Base-by-base conservation (phyloP, 1,140 invertebrate species). In the Pseudomyrmex dendroicus region DNA sequence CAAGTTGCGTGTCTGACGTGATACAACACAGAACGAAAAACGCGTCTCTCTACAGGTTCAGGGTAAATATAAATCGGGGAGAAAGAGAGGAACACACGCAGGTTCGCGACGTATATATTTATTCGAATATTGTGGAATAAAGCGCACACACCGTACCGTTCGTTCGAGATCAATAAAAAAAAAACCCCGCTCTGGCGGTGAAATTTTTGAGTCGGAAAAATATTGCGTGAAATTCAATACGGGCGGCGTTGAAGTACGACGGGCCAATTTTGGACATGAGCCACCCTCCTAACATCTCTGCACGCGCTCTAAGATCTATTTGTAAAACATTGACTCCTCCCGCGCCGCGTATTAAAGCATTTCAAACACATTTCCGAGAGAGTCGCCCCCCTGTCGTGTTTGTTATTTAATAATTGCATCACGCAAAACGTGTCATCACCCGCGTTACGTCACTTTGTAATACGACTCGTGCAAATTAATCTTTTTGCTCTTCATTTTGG, bases 241-340 rank as follows among this genome's bases (percentile, higher is more conserved):
- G 91, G 89, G 86, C 84, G 86, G 91, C 86, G 91, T 93, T 35
- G 91, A 94, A 92, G 91, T 91, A 90, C 89, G 90, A 91, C 92
- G 90, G 88, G 92, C 94, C 94, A 94, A 94, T 94, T 94, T 94
- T 94, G 93, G 94, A 94, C 93, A 94, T 93, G 94, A 92, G 93
- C 93, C 93, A 93, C 92, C 93, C 91, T 89, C 22, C 73, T 74
- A 74, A 91, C 62, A 92, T 91, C 85, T 91, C 89, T 92, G 91
- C 89, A 86, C 89, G 83, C 89, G 90, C 85, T 89, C 91, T 92
- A 93, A 92, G 92, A 94, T 94, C 94, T 94, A 94, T 94, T 94
- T 94, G 93, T 94, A 94, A 94, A 93, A 94, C 93, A 94, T 94
- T 90, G 92, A 93, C 91, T 93, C 91, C 92, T 93, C 92, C 92